A percentile compares a stretch with the other conserved stretches of the same genome.
These are phyloP conservation scores for Eidolon helvum DNA, from an alignment of 2,113 vertebrate species.

Conservation along the genomic window DNA sequence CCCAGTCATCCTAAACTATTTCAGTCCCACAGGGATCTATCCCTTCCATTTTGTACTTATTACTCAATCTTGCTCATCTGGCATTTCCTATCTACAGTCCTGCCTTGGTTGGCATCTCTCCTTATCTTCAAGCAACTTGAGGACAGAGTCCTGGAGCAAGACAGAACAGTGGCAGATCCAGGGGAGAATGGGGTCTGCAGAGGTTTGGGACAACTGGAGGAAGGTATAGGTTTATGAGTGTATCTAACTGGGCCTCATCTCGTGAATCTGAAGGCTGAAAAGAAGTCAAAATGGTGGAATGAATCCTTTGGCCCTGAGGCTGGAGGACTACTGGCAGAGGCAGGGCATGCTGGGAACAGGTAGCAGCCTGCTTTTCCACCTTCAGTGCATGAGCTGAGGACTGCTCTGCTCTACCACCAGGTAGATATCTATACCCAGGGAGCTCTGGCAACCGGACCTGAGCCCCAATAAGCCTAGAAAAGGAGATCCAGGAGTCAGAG, in stretches of 20 bases:
- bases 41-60: not conserved
- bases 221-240: not conserved
- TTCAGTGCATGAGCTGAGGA: not conserved
- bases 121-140: not conserved
- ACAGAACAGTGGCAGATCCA: not conserved
- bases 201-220: not conserved
- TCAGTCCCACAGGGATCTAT: not conserved
- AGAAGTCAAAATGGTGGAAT: not conserved
- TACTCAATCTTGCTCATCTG: not conserved
- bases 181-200: not conserved
- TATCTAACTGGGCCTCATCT: not conserved
- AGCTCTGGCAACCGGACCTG: not conserved
- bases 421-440: fast-evolving
- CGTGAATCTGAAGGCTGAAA: not conserved
- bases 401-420: not conserved
- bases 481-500: not conserved
- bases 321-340: not conserved
- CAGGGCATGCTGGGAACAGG: not conserved
- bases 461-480: not conserved
- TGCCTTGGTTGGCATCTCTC: not conserved
- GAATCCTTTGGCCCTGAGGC: not conserved
- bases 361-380: not conserved
- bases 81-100: not conserved
- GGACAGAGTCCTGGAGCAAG: not conserved
- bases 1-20: not conserved